Base-by-base conservation (phyloP, 2,888 invertebrate species). In the Oeneis ivallda region DNA sequence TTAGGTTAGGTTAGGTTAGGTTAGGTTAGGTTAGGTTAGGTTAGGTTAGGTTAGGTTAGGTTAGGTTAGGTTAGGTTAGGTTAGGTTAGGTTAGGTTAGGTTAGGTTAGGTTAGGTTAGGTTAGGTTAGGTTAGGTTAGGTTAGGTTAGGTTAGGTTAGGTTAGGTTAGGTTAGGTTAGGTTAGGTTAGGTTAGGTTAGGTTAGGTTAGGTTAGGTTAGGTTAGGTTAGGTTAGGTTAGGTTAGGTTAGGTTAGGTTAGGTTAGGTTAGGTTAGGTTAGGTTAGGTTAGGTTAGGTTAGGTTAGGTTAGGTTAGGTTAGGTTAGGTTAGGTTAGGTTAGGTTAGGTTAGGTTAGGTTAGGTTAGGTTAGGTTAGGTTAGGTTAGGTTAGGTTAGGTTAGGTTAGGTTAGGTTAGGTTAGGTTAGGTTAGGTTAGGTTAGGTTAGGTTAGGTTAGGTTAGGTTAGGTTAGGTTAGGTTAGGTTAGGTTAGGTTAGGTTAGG, bases 51-150 rank as follows among this genome's bases (percentile, higher is more conserved):
- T 57, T 19, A 17, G 41, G n/a, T n/a, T 34, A 57, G 56, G 56
- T 57, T 69, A 68, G 66, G n/a, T n/a, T 70, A 69, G 66, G 69
- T 41, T 2, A 13, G 8, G n/a, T n/a, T 41, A 41, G 41, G 41
- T 41, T 13, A 13, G 41, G 41, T 77, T 77, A 76, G 76, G 76
- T 77, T 76, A 76, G 72, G 71, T 75, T 75, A n/a, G 19, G 19
- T 49, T 19, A 19, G 17, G 19, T 49, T 19, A 49, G 19, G 17
- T 49, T 17, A 17, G 19, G 49, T 49, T 49, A 19, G 49, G 49
- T 49, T 49, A 19, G 49, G 49, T 49, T 49, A 19, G 49, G 49
- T 49, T 49, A 19, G 49, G 49, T 49, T 49, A 19, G 49, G 49
- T 17, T 49, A 19, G 49, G 49, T 17, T 10, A 7, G 19, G 49